These are phyloP conservation scores for Trileptium ribeirensis DNA, from an alignment of 2,888 invertebrate genomes.

Conservation along the genomic window DNA sequence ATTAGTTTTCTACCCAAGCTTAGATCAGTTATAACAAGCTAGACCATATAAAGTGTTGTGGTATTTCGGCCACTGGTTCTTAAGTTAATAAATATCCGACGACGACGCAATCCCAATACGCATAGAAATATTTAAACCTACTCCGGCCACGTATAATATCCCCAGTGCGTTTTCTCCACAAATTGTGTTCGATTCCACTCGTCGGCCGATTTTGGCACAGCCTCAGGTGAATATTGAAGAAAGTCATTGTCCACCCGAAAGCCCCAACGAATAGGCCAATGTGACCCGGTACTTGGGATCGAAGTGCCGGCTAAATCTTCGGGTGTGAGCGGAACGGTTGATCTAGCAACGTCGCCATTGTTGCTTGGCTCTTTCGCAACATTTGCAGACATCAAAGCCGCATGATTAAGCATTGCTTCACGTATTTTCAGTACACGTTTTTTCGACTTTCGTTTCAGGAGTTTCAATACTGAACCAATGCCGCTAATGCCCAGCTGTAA, in stretches of 20 bases:
- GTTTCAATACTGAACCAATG: slow-evolving; percentile 61
- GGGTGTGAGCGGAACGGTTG: slow-evolving; percentile 44
- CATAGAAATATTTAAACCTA: slow-evolving; percentile 45
- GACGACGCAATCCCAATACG: too few relatives aligned
- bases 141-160: slow-evolving; percentile 59
- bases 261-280: slow-evolving; percentile 46
- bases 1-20: too few relatives aligned
- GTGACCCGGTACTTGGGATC: slow-evolving; percentile 34
- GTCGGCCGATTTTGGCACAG: slow-evolving; percentile 61
- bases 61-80: too few relatives aligned
- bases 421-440: neutral
- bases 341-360: neutral
- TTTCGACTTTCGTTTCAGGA: neutral
- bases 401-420: neutral
- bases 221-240: slow-evolving; percentile 64
- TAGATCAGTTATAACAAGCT: too few relatives aligned
- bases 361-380: neutral
- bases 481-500: slow-evolving; percentile 60
- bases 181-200: slow-evolving; percentile 69
- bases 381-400: neutral
- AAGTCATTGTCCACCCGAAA: slow-evolving; percentile 67
- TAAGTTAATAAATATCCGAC: too few relatives aligned
- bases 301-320: slow-evolving; percentile 26
- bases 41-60: too few relatives aligned
- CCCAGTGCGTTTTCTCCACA: slow-evolving; percentile 63